Base-by-base conservation (phyloP, 1,140 invertebrate genomes). In the Heliconius hermathena region DNA sequence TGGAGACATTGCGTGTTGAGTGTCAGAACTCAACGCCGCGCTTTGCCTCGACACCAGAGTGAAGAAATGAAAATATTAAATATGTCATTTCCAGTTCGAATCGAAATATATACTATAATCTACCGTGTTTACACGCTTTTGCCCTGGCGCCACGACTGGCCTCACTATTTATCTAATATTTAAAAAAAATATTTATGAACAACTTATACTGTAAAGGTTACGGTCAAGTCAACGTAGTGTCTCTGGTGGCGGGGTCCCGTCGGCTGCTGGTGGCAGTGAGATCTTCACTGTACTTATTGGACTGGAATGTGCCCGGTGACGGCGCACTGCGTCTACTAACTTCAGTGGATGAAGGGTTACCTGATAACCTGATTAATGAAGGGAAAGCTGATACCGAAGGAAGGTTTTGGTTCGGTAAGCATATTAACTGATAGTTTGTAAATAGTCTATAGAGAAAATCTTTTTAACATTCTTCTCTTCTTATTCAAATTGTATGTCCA, bases 311-410 rank as follows among this genome's bases (percentile, higher is more conserved):
- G 13, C 11, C 77, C 0, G 91, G 90, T 0, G 91, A 93, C 72
- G 74, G 80, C 0, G 88, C 88, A 3, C 71, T 93, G 18, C 80
- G 91, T 0, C 83, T 90, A 1, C 81, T 93, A 1, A 85, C 86
- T 2, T 85, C 88, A 0, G 46, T 94, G 11, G 91, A 93, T 80
- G 26, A 84, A 0, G 90, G 90, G 0, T 71, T 85, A 22, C 90
- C 91, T 0, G 88, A 91, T 57, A 93, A 93, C 71, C 85, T 90
- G 57, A 91, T 93, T 57, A 91, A 90, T 75, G 91, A 91, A 20
- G 91, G 90, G 9, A 92, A 91, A 72, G 71, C 89, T 0, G 91
- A 93, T 73, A 77, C 76, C 8, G 80, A 86, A 72, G 91, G 91
- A 49, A 74, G 91, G 8, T 91, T 92, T 77, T 92, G 88, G 88